phyloP scores from a whole-genome alignment of 2,113 vertebrate genomes.

The Strix uralensis region DNA sequence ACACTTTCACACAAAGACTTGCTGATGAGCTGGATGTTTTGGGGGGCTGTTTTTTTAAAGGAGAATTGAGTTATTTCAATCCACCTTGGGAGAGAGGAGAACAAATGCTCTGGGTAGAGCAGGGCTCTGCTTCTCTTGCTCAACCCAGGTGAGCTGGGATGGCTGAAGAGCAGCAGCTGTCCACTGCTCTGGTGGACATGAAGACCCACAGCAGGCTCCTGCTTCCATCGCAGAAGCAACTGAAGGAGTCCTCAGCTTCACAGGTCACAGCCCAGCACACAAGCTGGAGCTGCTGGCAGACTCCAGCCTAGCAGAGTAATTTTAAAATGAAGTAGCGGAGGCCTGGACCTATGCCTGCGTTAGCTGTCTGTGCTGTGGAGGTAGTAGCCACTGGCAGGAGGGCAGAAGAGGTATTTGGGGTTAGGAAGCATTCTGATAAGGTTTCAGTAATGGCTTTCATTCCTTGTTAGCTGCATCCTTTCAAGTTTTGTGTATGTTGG shows the following conservation, averaged over 20 bases:
- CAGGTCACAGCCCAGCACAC: not conserved
- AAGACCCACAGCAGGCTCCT: not conserved
- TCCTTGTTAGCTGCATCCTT: not conserved
- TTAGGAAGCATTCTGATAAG: not conserved
- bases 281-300: not conserved
- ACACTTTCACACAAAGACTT: not conserved
- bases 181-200: not conserved
- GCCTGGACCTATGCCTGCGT: not conserved
- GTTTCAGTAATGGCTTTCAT: not conserved
- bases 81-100: not conserved
- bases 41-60: not conserved
- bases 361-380: not conserved
- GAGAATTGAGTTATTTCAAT: not conserved
- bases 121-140: not conserved
- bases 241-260: not conserved
- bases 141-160: fast-evolving
- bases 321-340: not conserved
- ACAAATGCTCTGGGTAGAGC: fast-evolving
- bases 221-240: not conserved
- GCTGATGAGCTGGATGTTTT: not conserved
- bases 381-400: not conserved
- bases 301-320: not conserved
- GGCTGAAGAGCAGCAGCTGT: not conserved
- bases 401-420: not conserved
- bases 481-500: not conserved